Evolutionary conservation across 2,888 invertebrate genomes (phyloP).

Genomic region (Hypercompe scribonia): DNA sequence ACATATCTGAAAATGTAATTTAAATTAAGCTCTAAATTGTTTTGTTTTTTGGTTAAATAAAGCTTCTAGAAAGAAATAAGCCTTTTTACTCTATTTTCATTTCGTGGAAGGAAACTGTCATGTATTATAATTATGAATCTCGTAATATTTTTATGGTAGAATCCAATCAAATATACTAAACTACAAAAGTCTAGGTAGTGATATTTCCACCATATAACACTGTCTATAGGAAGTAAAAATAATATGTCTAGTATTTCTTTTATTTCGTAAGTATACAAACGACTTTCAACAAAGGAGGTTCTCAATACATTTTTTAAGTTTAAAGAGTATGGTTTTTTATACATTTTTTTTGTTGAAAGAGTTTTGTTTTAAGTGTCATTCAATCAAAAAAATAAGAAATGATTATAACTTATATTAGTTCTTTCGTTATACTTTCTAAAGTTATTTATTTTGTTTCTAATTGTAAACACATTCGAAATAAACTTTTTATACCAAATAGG

Average conservation of each 20-base stretch:
- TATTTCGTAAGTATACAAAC: neutral
- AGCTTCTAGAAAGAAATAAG: neutral
- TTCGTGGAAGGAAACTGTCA: conserved; percentile 37
- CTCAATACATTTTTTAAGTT: no score
- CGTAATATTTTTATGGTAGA: neutral
- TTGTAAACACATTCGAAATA: neutral
- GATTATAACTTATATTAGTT: no score
- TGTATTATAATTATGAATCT: neutral
- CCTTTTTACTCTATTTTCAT: conserved; percentile 3
- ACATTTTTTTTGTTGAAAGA: no score
- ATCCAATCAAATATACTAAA: neutral
- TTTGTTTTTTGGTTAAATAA: neutral
- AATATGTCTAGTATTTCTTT: neutral
- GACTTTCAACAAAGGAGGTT: neutral
- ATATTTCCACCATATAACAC: neutral
- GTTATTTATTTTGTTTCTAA: neutral
- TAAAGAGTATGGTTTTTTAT: no score
- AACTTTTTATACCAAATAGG: neutral
- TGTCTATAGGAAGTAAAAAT: neutral
- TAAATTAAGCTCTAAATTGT: neutral
- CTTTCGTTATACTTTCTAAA: no score
- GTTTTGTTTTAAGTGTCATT: no score
- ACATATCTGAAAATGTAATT: neutral
- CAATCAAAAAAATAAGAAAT: no score
- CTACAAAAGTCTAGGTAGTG: neutral